Evolutionary conservation across 2,888 invertebrate genomes (phyloP).

Genomic region (Callinectes sapidus): DNA sequence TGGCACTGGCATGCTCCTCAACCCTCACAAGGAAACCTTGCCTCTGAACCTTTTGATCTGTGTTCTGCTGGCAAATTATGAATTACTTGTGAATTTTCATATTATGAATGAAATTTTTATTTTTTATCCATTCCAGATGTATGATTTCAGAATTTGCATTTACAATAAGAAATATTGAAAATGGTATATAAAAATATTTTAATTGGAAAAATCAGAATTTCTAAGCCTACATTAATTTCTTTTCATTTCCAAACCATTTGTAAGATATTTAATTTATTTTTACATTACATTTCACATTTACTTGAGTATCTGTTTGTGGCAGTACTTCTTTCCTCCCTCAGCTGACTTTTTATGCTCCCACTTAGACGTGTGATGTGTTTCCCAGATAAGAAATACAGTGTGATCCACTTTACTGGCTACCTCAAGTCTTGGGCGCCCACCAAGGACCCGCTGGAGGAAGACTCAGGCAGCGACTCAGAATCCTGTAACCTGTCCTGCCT

Average conservation of each 20-base stretch:
- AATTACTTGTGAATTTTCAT: too few species aligned
- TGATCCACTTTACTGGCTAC: conserved; percentile 95
- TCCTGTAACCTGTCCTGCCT: conserved; percentile 88
- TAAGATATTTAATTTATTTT: too few species aligned
- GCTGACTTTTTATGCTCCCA: not conserved
- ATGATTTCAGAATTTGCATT: too few species aligned
- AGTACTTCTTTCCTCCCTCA: not conserved
- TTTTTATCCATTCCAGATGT: too few species aligned
- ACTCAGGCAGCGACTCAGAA: conserved; percentile 80
- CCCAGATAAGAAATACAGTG: conserved; percentile 88
- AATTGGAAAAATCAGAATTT: too few species aligned
- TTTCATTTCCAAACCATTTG: too few species aligned
- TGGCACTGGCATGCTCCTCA: not conserved
- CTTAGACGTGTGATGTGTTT: not conserved
- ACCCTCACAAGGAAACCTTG: not conserved
- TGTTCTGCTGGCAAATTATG: not conserved
- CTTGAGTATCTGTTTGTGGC: not conserved
- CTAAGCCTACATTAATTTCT: too few species aligned
- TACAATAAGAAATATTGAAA: too few species aligned
- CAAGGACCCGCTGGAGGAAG: conserved; percentile 84
- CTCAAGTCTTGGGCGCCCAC: conserved; percentile 92
- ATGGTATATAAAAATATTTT: too few species aligned
- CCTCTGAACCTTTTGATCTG: not conserved
- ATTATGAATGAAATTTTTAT: too few species aligned
- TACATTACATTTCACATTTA: not conserved